phyloP scores from a whole-genome alignment of 1,140 invertebrate species.

The Panonychus citri region DNA sequence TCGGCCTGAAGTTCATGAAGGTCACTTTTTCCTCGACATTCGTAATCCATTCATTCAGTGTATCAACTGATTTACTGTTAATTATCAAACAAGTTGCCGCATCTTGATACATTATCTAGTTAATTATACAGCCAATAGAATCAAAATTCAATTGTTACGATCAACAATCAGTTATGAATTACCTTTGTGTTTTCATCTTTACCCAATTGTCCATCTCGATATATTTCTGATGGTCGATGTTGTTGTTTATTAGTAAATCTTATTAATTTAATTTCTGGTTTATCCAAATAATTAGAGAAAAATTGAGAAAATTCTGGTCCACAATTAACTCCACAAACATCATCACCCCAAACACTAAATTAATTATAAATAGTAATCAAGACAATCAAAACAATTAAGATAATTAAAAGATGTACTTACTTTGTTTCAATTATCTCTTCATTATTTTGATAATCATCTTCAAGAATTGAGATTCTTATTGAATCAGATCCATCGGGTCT shows the following conservation, averaged over 20 bases:
- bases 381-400: not conserved
- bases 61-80: slow-evolving; percentile 18
- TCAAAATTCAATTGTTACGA: no score
- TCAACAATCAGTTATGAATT: no score
- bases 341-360: not conserved
- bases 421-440: not conserved
- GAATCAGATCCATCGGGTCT: not conserved
- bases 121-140: no score
- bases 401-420: not conserved
- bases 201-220: no score
- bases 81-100: slow-evolving; percentile 15
- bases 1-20: slow-evolving; percentile 17
- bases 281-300: slow-evolving; percentile 1
- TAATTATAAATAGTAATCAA: not conserved
- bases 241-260: not conserved
- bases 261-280: slow-evolving; percentile 1
- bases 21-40: slow-evolving; percentile 9
- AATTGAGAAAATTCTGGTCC: slow-evolving; percentile 1
- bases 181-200: no score
- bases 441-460: not conserved
- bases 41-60: slow-evolving; percentile 18
- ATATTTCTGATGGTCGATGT: not conserved
- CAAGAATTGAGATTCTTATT: not conserved
- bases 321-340: slow-evolving; percentile 6
- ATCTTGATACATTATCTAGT: slow-evolving; percentile 5